Conservation (phyloP, 2,113 vertebrate species). For the Patagioenas fasciata region DNA sequence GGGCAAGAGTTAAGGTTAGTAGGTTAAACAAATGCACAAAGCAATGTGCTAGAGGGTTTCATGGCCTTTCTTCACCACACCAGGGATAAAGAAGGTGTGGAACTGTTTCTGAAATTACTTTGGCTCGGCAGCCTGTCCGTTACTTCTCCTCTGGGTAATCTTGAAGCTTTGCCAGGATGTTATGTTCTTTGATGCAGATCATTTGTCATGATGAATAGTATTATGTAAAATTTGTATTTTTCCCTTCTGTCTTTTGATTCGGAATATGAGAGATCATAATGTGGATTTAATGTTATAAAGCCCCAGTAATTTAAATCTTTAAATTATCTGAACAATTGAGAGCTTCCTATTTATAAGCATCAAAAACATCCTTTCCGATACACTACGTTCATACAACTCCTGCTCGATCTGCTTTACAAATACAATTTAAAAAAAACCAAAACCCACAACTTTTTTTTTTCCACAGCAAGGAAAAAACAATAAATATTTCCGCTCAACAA, state of each 20-base stretch:
- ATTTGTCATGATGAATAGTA: slow-evolving; percentile 41
- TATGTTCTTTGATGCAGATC: slow-evolving; percentile 48
- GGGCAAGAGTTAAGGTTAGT: background rate
- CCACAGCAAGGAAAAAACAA: background rate
- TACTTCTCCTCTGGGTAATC: slow-evolving; percentile 53
- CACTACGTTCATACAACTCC: background rate
- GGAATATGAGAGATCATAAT: background rate
- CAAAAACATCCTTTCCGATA: background rate
- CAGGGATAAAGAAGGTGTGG: background rate
- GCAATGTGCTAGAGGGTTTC: background rate
- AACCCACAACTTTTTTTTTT: background rate
- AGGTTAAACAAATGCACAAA: slow-evolving; percentile 19
- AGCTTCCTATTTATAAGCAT: background rate
- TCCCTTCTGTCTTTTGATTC: slow-evolving; percentile 14
- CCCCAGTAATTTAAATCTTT: background rate
- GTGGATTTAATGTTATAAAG: slow-evolving; percentile 3
- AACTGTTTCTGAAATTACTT: slow-evolving; percentile 44
- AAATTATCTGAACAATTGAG: background rate
- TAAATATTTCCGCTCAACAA: background rate
- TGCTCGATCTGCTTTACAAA: background rate
- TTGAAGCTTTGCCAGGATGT: slow-evolving; percentile 42
- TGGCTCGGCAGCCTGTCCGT: background rate
- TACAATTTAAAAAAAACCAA: background rate
- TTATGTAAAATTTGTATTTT: slow-evolving; percentile 33
- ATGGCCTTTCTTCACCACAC: background rate